Percentiles rank a stretch among this genome's conserved stretches.
Evolutionary conservation across 2,113 vertebrate species (phyloP).

Genomic region (Ceratotherium simum): DNA sequence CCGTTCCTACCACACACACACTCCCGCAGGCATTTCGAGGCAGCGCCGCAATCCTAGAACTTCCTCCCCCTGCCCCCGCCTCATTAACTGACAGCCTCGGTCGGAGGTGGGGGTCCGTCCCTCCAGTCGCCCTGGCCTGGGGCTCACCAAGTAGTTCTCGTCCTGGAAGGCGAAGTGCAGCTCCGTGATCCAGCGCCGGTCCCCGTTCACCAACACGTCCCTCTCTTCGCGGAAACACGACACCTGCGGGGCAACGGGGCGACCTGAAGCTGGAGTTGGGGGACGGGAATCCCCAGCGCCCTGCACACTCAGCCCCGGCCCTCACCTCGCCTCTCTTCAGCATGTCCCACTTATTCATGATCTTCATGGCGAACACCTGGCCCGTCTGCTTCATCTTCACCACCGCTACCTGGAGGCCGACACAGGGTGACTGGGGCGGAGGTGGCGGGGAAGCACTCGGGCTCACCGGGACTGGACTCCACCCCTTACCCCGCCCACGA

Average conservation of each 20-base stretch:
- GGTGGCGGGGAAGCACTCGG: fast-evolving
- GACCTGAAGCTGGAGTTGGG: not conserved
- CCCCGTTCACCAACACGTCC: slow-evolving; percentile 91
- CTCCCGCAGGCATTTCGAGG: not conserved
- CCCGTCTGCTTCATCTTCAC: slow-evolving; percentile 89
- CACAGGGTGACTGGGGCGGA: not conserved
- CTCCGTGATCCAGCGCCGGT: slow-evolving; percentile 92
- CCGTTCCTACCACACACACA: not conserved
- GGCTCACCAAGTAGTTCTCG: slow-evolving; percentile 91
- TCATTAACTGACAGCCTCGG: not conserved
- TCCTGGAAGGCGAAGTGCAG: slow-evolving; percentile 94
- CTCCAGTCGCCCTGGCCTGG: not conserved
- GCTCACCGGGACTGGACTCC: not conserved
- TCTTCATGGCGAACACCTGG: slow-evolving; percentile 93
- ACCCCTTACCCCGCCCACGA: not conserved
- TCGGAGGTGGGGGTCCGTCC: not conserved
- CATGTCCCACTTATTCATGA: slow-evolving; percentile 95
- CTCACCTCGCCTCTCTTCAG: slow-evolving; percentile 91
- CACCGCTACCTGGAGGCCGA: slow-evolving; percentile 88
- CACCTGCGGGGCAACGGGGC: slow-evolving; percentile 81
- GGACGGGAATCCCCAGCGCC: not conserved
- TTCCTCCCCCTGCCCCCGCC: not conserved
- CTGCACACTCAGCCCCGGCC: not conserved
- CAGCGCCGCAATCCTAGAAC: not conserved
- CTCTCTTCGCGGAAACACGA: slow-evolving; percentile 93